Conservation (phyloP, 2,888 invertebrate genomes). For the Acanthopleura granulata region DNA sequence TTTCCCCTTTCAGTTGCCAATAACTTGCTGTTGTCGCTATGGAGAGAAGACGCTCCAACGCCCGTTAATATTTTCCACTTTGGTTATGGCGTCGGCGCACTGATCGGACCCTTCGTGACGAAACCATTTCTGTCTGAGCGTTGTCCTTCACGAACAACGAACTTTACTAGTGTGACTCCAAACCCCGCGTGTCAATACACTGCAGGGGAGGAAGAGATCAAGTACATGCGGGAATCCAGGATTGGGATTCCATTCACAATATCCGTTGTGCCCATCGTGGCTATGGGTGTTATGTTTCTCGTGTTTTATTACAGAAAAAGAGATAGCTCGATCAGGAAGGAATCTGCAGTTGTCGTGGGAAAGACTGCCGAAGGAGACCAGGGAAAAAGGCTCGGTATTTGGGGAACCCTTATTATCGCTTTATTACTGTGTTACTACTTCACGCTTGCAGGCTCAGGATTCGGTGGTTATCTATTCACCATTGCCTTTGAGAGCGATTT, state of each 20-base stretch:
- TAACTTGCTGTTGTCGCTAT: neutral
- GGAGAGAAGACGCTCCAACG: neutral
- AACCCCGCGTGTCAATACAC: neutral
- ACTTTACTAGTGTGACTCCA: neutral
- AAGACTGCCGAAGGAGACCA: neutral
- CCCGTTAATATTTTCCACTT: neutral
- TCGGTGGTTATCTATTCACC: neutral
- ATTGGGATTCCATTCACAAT: conserved; percentile 5
- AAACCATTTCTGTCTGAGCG: neutral
- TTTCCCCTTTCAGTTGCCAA: neutral
- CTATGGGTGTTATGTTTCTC: neutral
- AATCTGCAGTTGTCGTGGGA: too few relatives aligned
- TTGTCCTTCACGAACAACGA: neutral
- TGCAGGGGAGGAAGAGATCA: neutral
- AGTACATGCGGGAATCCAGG: neutral
- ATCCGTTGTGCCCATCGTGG: neutral
- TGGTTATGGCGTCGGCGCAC: neutral
- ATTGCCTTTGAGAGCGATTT: neutral
- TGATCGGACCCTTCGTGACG: conserved; percentile 2
- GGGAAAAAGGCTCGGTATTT: neutral
- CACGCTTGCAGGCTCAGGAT: neutral
- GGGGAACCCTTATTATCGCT: neutral
- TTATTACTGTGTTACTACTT: neutral
- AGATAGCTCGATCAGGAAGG: too few relatives aligned
- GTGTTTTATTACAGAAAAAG: neutral